Evolutionary conservation across 2,888 invertebrate genomes (phyloP), one percentile per base, ranked within the genome.

Genomic region (Ophion ventricosus): DNA sequence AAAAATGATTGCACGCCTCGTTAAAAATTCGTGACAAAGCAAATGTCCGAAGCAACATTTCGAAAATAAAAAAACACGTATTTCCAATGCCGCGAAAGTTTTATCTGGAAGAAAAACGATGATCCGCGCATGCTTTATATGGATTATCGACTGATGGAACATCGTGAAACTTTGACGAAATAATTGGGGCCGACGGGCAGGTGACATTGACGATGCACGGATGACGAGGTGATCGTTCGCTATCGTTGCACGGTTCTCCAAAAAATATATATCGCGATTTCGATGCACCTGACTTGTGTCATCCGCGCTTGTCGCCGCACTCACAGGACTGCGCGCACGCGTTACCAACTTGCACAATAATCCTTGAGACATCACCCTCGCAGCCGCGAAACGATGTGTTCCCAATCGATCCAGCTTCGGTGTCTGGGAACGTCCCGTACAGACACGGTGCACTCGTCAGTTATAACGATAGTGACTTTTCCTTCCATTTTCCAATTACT

Each of bases 171-270:
- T 84, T 84, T 84, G 49, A 49, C 80, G 54, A 84, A 80, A 80
- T 84, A 74, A 83, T 83, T 76, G 63, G 43, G 40, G 77, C 67
- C 73, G 76, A 77, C 73, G 83, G 73, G 83, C 83, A 84, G 78
- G 79, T 84, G 82, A 84, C 81, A 82, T 79, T 82, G 75, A 82
- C 78, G 63, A 78, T 35, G 56, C 35, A 61, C 70, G 35, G 54
- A 75, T 64, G 17, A 49, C 14, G 49, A 49, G 49, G 14, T 4
- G 49, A 11, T 49, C 17, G 49, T 49, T 14, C 49, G 49, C 49
- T 49, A 49, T 49, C 14, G 49, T 49, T 17, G 0, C 1, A 0
- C 49, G 49, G 17, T 49, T 17, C 3, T 49, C 17, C 17, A 17
- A 49, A 49, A 0, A 3, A 29, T 29, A 49, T 49, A 3, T 11